Base-by-base conservation (phyloP, 2,888 invertebrate species). In the Crossocerus cetratus region DNA sequence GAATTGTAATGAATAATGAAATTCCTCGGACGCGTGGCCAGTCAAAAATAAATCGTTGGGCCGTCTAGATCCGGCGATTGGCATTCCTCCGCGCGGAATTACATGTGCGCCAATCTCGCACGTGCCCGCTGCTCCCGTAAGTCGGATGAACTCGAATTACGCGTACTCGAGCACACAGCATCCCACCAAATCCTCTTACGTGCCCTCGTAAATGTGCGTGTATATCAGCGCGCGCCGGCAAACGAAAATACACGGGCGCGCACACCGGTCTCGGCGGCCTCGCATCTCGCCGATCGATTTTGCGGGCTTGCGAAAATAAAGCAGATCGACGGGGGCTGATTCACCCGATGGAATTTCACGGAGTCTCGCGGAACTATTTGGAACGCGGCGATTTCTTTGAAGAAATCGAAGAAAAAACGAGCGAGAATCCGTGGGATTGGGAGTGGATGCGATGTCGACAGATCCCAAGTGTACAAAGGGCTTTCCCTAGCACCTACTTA, bases 51-150 rank as follows among this genome's bases (percentile, higher is more conserved):
- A 49, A 63, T 74, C 69, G 60, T 66, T 66, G 43, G 63, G 45
- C 44, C 22, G 21, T 56, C 49, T 49, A 49, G 22, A 42, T 45
- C 58, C 13, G 22, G 49, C 61, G 44, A 23, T 67, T 55, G 64
- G 77, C 66, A 77, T 77, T 75, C 64, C 68, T n/a, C 32, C 43
- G 57, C 21, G 21, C 43, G 60, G 55, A 66, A 76, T 76, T 70
- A 20, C 67, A 61, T 60, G 60, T 60, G 44, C 61, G 42, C 69
- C 69, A 72, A 78, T 78, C 67, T 63, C 65, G 70, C 67, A 66
- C 61, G 67, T 71, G 58, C 32, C 62, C 43, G 8, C 43, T 45
- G n/a, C 49, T 14, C 14, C 49, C 23, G 13, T 44, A 5, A 54
- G 44, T 22, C 43, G 32, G 54, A 65, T 59, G 53, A 66, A 53